Conservation (phyloP, 2,113 vertebrate genomes). For the Cyprinus carpio region DNA sequence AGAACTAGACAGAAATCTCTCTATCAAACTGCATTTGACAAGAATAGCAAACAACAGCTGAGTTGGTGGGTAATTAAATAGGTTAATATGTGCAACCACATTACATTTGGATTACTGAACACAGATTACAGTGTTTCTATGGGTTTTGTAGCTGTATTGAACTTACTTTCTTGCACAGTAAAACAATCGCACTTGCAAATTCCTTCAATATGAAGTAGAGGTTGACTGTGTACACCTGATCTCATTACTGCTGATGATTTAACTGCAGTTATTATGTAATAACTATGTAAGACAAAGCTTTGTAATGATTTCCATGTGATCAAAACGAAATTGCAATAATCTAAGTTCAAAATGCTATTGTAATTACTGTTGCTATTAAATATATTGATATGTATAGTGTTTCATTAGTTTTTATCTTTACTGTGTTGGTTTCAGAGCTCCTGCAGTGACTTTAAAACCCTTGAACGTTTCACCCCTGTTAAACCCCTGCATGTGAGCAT, state of each 20-base stretch:
- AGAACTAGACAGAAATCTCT: neutral
- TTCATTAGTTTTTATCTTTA: neutral
- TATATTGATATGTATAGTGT: neutral
- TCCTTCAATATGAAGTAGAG: neutral
- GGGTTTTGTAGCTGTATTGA: neutral
- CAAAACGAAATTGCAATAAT: neutral
- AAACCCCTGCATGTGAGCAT: conserved; percentile 37
- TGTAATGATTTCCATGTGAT: neutral
- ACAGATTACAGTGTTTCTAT: neutral
- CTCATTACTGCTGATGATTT: neutral
- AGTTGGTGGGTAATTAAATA: neutral
- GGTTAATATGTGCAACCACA: neutral
- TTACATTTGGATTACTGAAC: neutral
- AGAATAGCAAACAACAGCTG: neutral
- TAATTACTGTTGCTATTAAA: neutral
- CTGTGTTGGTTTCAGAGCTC: conserved; percentile 15
- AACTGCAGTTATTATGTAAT: neutral
- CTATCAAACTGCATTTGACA: too few relatives aligned
- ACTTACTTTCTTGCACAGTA: neutral
- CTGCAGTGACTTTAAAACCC: conserved; percentile 30
- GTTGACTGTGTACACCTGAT: neutral
- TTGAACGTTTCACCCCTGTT: conserved; percentile 19
- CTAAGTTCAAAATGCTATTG: neutral
- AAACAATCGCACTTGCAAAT: neutral
- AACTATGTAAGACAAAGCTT: neutral